These are phyloP conservation scores for Hyles lineata DNA, from an alignment of 2,888 invertebrate genomes.

Conservation along the genomic window DNA sequence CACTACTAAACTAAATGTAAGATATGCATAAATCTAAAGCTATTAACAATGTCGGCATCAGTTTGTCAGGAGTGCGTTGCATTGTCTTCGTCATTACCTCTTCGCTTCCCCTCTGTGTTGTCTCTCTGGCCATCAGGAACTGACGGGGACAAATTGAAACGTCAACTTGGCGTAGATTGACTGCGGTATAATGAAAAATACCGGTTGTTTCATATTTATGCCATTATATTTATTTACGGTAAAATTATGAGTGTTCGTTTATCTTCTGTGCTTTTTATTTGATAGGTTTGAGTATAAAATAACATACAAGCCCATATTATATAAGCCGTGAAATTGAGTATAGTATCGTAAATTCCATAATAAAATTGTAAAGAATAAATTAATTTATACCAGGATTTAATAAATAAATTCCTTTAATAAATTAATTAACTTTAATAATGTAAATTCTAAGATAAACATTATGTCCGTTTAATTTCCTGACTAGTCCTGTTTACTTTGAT, in stretches of 20 bases:
- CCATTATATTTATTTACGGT: conserved; percentile 48
- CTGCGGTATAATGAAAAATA: conserved; percentile 28
- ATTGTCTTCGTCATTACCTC: conserved; percentile 27
- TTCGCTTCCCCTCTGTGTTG: conserved; percentile 13
- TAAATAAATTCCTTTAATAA: too few species aligned
- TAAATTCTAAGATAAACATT: too few species aligned
- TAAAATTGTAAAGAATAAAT: too few species aligned
- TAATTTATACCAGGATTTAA: too few species aligned
- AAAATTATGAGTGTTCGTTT: not conserved
- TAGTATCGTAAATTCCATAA: too few species aligned
- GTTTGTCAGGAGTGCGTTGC: conserved; percentile 10
- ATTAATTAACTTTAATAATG: too few species aligned
- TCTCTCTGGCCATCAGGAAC: conserved; percentile 29
- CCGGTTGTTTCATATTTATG: conserved; percentile 25
- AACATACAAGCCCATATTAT: not conserved
- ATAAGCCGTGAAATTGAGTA: too few species aligned
- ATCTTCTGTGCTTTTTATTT: too few species aligned
- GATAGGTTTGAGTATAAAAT: not conserved
- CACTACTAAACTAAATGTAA: too few species aligned
- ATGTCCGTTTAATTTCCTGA: too few species aligned
- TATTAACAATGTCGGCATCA: conserved; percentile 3
- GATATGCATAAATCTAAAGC: not conserved
- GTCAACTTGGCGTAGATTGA: conserved; percentile 37
- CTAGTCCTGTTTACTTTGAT: too few species aligned
- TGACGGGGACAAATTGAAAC: conserved; percentile 38